Conservation (phyloP, 2,888 invertebrate species). For the Scaptomyza cyrtandrae region DNA sequence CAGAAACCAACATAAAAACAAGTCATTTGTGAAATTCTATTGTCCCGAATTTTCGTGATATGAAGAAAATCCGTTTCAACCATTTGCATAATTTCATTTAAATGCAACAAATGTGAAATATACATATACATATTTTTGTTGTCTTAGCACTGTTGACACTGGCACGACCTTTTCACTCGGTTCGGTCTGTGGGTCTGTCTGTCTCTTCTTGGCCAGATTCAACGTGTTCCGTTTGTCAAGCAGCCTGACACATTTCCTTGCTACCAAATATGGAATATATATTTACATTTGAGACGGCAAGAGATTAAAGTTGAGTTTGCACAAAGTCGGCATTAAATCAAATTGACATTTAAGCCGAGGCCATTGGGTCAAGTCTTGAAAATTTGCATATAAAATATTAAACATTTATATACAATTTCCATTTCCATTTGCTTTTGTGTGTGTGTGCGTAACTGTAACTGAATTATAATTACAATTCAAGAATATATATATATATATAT, state of each 20-base stretch:
- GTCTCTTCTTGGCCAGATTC: neutral
- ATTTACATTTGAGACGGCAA: slow-evolving; percentile 17
- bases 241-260: slow-evolving; percentile 37
- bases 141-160: slow-evolving; percentile 15
- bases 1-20: slow-evolving; percentile 16
- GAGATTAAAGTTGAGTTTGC: slow-evolving; percentile 16
- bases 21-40: slow-evolving; percentile 38
- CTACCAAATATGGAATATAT: slow-evolving; percentile 27
- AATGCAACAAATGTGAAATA: slow-evolving; percentile 38
- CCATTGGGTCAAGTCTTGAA: slow-evolving; percentile 50
- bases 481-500: slow-evolving; percentile 24
- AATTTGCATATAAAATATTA: slow-evolving; percentile 58
- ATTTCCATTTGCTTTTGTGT: slow-evolving; percentile 15
- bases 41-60: slow-evolving; percentile 15
- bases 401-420: slow-evolving; percentile 20
- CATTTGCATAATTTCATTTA: slow-evolving; percentile 45
- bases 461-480: slow-evolving; percentile 54
- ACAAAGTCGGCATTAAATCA: slow-evolving; percentile 23
- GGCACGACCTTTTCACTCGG: slow-evolving; percentile 2
- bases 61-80: slow-evolving; percentile 25
- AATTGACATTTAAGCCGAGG: slow-evolving; percentile 43
- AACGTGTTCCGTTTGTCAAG: slow-evolving; percentile 47
- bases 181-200: neutral
- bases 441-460: slow-evolving; percentile 24
- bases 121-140: slow-evolving; percentile 10